Evolutionary conservation across 2,888 invertebrate species (phyloP), one percentile per base, ranked within the genome.

Genomic region (Cosmopolites sordidus): DNA sequence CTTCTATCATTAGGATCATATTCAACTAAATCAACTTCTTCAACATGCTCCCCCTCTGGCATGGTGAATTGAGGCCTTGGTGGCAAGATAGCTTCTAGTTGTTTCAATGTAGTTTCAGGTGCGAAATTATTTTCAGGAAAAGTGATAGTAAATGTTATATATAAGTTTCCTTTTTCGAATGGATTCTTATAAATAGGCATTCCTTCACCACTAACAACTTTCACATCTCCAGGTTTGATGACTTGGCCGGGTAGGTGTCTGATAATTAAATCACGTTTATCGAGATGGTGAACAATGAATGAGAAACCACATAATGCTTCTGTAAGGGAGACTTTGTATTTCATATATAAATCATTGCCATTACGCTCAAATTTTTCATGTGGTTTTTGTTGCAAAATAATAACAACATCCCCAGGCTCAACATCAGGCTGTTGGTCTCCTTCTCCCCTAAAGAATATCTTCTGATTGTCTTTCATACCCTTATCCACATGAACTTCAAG

Each of bases 271-370:
- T 87, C 84, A 43, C 94, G 80, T 0, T 90, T 92, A 76, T 96
- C 95, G 62, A 97, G 79, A 73, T 96, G 95, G 68, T 86, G 85
- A n/a, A 96, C 76, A 43, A 86, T 79, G 73, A 91, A 85, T 53
- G 83, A 78, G 73, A 93, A 91, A 4, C 96, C 96, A 76, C 95
- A 95, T 8, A 96, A 76, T 11, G 96, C 92, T 72, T 96, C 93
- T 1, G 91, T 89, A 46, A 96, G 75, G 38, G 84, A 83, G 38
- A 96, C 82, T 52, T 81, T 84, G 66, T 86, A 83, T 59, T 83
- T 84, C 75, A 92, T 83, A 59, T 83, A 74, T 46, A 90, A 76
- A 71, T 89, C 87, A 69, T 87, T 82, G 46, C 85, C 86, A 53
- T 82, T 82, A 58, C 96, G 80, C 67, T 86, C 82, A 75, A 93